Evolutionary conservation across 2,113 vertebrate genomes (phyloP).

Genomic region (Phalacrocorax brasilianus): DNA sequence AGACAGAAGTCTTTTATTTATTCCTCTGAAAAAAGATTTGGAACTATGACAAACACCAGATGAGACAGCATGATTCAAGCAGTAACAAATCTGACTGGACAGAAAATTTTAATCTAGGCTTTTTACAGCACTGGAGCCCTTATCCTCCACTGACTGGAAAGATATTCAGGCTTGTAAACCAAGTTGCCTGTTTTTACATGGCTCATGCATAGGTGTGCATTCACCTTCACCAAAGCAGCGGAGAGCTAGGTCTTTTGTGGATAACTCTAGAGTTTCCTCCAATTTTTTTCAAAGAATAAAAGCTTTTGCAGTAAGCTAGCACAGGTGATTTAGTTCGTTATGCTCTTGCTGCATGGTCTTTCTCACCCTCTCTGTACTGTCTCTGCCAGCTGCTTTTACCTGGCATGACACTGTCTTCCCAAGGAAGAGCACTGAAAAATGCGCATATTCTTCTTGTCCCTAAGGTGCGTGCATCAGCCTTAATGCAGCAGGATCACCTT

Average conservation of each 20-base stretch:
- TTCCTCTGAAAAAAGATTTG: neutral
- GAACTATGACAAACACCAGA: neutral
- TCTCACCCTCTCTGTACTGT: neutral
- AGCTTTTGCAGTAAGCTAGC: neutral
- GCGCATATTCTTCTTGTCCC: fast-evolving
- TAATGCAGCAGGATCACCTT: fast-evolving
- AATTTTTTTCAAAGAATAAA: neutral
- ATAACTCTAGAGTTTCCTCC: neutral
- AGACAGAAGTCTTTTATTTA: conserved; percentile 13
- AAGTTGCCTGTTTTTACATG: neutral
- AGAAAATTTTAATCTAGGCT: neutral
- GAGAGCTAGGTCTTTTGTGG: neutral
- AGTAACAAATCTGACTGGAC: neutral
- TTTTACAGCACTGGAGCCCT: neutral
- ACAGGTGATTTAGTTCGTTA: neutral
- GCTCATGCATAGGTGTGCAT: neutral
- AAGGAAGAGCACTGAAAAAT: neutral
- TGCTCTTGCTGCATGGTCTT: neutral
- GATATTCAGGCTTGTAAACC: neutral
- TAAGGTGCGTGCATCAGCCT: neutral
- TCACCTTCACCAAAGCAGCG: neutral
- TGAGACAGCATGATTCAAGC: neutral
- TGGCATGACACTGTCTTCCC: neutral
- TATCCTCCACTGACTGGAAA: neutral
- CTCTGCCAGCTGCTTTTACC: neutral